Evolutionary conservation across 1,140 invertebrate species (phyloP).

Genomic region (Zaprionus africanus): DNA sequence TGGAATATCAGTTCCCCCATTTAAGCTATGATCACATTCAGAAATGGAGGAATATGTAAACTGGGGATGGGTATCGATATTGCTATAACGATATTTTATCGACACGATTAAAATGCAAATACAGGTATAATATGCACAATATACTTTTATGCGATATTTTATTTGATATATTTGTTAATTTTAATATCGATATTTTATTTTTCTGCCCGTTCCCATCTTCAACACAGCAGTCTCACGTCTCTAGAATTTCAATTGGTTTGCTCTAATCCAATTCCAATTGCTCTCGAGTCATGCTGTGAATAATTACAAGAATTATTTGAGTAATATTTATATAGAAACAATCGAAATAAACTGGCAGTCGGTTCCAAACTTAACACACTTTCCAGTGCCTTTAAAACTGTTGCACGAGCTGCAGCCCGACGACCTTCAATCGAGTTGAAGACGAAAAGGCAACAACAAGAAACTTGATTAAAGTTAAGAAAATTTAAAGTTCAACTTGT

Average conservation of each 20-base stretch:
- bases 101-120: too few species aligned
- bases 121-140: too few species aligned
- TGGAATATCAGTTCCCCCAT: not conserved
- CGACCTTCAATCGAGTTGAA: constrained; percentile 63
- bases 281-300: not conserved
- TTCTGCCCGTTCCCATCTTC: not conserved
- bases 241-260: not conserved
- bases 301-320: not conserved
- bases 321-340: not conserved
- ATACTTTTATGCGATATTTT: too few species aligned
- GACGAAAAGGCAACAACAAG: constrained; percentile 47
- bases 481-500: constrained; percentile 79
- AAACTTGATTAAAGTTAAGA: constrained; percentile 75
- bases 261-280: not conserved
- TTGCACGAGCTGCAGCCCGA: constrained; percentile 16
- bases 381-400: constrained; percentile 15
- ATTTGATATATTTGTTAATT: not conserved
- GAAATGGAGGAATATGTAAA: not conserved
- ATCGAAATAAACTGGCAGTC: not conserved
- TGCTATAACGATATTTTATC: not conserved
- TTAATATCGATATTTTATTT: not conserved
- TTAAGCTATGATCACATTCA: not conserved
- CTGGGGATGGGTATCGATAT: too few species aligned
- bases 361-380: not conserved
- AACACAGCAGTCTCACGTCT: not conserved